A percentile compares a stretch with the other conserved stretches of the same genome.
Conservation (phyloP, 2,888 invertebrate species). For the Apotomis capreana region DNA sequence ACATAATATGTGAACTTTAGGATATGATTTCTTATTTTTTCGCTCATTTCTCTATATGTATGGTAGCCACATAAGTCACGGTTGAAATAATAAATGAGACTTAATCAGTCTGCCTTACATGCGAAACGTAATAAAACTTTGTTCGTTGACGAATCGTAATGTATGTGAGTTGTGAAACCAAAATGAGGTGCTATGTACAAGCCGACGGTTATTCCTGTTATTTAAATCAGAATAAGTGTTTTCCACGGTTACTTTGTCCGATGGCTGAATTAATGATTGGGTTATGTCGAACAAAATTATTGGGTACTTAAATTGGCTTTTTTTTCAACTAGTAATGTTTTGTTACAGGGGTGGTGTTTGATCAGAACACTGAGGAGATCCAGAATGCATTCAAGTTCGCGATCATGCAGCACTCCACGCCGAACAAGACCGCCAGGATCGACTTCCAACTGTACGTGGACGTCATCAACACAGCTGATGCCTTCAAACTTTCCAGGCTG, state of each 20-base stretch:
- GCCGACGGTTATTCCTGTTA: neutral
- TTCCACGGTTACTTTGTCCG: neutral
- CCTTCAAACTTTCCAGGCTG: conserved; percentile 93
- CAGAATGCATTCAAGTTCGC: conserved; percentile 94
- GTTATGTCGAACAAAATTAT: neutral
- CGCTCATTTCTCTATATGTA: conserved; percentile 11
- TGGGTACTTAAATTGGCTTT: neutral
- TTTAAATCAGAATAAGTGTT: neutral
- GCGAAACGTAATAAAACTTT: conserved; percentile 24
- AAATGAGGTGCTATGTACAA: neutral
- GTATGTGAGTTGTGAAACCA: conserved; percentile 1
- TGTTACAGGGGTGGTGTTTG: conserved; percentile 91
- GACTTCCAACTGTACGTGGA: conserved; percentile 94
- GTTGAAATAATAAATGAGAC: conserved; percentile 35
- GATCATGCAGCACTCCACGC: conserved; percentile 89
- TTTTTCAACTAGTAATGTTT: conserved; percentile 5
- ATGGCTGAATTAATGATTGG: neutral
- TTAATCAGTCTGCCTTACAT: conserved; percentile 33
- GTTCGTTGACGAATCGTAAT: conserved; percentile 10
- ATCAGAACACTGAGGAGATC: conserved; percentile 93
- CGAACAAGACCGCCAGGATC: conserved; percentile 86
- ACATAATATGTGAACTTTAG: conserved; percentile 22
- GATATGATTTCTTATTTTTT: conserved; percentile 21
- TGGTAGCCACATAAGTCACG: conserved; percentile 21
- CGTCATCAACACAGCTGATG: conserved; percentile 95